Evolutionary conservation across 1,140 invertebrate genomes (phyloP).

Genomic region (Pteromalus puparum): DNA sequence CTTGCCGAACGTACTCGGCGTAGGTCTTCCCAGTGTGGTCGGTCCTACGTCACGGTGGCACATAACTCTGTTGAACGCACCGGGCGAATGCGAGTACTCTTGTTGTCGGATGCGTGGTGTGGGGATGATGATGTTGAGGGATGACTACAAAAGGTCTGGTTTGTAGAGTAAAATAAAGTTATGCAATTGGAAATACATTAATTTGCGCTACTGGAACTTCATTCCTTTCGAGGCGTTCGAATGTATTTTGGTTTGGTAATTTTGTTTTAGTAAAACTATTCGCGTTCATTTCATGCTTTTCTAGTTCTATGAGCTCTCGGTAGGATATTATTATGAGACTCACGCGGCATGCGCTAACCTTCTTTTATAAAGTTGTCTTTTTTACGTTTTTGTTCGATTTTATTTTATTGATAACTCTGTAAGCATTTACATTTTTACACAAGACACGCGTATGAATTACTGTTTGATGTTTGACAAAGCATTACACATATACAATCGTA

Average conservation of each 20-base stretch:
- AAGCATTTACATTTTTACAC: too few species aligned
- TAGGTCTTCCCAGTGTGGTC: conserved; percentile 32
- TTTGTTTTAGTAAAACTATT: conserved; percentile 22
- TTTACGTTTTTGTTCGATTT: too few species aligned
- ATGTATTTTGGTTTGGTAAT: conserved; percentile 21
- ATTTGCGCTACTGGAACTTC: neutral
- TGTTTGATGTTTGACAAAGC: neutral
- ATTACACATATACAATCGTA: too few species aligned
- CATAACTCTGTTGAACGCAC: neutral
- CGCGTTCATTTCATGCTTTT: neutral
- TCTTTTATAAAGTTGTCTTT: too few species aligned
- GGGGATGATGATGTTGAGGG: neutral
- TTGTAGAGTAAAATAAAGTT: conserved; percentile 42
- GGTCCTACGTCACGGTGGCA: neutral
- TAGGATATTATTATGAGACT: neutral
- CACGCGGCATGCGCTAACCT: neutral
- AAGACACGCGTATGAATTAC: too few species aligned
- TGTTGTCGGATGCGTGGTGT: conserved; percentile 18
- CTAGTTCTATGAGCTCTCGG: neutral
- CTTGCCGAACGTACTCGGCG: conserved; percentile 6
- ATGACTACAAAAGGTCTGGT: conserved; percentile 17
- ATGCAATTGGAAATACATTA: conserved; percentile 16
- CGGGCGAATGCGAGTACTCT: conserved; percentile 27
- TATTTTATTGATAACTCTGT: too few species aligned
- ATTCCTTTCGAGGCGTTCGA: neutral